phyloP scores from a whole-genome alignment of 2,888 invertebrate species.

The Agrochola lota region DNA sequence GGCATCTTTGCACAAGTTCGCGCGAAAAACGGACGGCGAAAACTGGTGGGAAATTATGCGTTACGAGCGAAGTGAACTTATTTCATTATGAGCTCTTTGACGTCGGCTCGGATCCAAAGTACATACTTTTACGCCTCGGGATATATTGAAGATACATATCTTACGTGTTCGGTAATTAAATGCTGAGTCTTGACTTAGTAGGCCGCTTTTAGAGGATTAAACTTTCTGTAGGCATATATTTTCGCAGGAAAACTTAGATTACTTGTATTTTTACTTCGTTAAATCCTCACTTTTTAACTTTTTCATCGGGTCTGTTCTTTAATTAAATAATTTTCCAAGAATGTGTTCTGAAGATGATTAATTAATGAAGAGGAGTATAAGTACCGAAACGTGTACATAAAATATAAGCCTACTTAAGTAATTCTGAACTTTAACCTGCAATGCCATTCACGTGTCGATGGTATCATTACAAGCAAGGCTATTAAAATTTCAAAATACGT shows the following conservation, averaged over 20 bases:
- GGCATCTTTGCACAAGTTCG: constrained; percentile 33
- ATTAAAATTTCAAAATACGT: constrained; percentile 43
- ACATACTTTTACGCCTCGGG: constrained; percentile 52
- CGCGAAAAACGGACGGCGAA: constrained; percentile 35
- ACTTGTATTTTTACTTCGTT: constrained; percentile 55
- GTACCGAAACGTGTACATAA: not conserved
- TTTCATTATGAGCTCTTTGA: constrained; percentile 68
- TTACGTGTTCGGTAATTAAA: constrained; percentile 67
- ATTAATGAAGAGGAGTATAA: constrained; percentile 39
- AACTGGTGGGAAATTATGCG: constrained; percentile 42
- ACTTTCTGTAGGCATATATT: constrained; percentile 58
- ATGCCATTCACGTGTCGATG: constrained; percentile 5
- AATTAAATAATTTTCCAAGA: constrained; percentile 58
- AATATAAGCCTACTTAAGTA: not conserved
- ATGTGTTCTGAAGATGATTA: constrained; percentile 53
- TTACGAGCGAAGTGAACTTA: constrained; percentile 59
- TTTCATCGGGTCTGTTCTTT: constrained; percentile 45
- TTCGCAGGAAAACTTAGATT: constrained; percentile 40
- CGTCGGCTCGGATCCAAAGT: constrained; percentile 37
- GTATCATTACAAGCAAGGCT: constrained; percentile 20
- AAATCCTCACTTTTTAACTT: constrained; percentile 51
- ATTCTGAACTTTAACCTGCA: constrained; percentile 14
- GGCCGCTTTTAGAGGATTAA: constrained; percentile 62
- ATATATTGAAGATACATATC: constrained; percentile 60
- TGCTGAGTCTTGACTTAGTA: constrained; percentile 51